These are phyloP conservation scores for Zoanthus gigantus DNA, from an alignment of 92 coral and sea anemone species.

Conservation along the genomic window DNA sequence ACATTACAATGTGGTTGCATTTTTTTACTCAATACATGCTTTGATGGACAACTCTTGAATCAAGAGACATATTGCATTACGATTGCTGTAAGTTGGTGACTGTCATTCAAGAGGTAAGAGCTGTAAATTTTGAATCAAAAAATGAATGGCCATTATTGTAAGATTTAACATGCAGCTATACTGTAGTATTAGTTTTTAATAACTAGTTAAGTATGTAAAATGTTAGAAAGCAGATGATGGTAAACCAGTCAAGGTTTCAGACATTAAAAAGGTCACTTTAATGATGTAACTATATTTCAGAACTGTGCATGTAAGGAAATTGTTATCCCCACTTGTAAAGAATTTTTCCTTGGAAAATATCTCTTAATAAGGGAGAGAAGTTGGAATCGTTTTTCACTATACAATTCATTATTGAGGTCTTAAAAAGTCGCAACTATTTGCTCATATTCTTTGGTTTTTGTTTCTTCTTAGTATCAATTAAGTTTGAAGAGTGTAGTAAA, in stretches of 20 bases:
- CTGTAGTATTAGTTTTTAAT: too few species aligned
- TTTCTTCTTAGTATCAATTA: neutral
- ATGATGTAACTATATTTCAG: neutral
- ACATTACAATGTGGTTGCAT: too few species aligned
- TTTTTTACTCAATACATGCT: neutral
- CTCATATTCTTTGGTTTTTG: neutral
- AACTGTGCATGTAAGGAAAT: slow-evolving; percentile 3
- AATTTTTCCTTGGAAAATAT: too few species aligned
- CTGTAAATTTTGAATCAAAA: too few species aligned
- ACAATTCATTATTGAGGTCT: neutral
- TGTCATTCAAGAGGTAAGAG: neutral
- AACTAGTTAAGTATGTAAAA: too few species aligned
- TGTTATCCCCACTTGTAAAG: neutral
- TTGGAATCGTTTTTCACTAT: too few species aligned
- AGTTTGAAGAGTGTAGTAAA: neutral
- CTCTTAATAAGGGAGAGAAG: neutral
- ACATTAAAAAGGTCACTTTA: too few species aligned
- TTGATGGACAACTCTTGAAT: neutral
- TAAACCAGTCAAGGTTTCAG: too few species aligned
- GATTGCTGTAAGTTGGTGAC: slow-evolving; percentile 1
- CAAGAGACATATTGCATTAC: neutral
- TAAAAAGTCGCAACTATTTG: neutral
- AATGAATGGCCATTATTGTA: too few species aligned
- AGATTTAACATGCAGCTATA: too few species aligned
- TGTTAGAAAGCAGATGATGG: too few species aligned